Conservation (phyloP, 2,797 vertebrate species). For the Pteronotus mesoamericanus region DNA sequence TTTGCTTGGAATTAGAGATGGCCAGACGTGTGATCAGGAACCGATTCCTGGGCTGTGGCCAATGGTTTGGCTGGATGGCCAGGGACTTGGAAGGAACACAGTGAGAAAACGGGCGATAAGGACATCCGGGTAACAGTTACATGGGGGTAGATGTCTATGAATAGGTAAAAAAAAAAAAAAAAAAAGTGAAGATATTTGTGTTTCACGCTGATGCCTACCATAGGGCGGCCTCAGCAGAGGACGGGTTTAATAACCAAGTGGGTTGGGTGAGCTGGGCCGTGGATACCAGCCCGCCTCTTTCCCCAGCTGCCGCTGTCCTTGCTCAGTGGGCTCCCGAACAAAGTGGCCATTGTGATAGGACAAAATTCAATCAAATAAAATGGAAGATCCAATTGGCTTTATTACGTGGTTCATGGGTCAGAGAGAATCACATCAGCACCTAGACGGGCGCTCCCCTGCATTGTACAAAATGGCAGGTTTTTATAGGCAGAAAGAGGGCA, state of each 20-base stretch:
- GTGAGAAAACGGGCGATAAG: background rate
- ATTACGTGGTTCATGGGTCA: background rate
- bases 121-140: background rate
- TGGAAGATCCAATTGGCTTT: background rate
- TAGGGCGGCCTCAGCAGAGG: background rate
- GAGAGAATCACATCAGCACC: background rate
- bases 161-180: background rate
- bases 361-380: no score
- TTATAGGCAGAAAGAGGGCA: background rate
- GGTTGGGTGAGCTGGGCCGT: background rate
- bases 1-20: background rate
- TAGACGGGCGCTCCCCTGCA: background rate
- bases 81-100: background rate
- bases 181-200: background rate
- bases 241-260: background rate
- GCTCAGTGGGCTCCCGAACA: background rate
- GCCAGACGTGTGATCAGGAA: background rate
- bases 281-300: background rate
- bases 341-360: background rate
- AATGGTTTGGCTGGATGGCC: background rate
- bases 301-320: background rate
- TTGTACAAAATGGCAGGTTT: background rate
- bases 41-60: background rate
- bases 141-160: background rate
- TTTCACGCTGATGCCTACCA: background rate